Evolutionary conservation across 2,797 vertebrate genomes (phyloP).

Genomic region (Triplophysa yarkandensis): DNA sequence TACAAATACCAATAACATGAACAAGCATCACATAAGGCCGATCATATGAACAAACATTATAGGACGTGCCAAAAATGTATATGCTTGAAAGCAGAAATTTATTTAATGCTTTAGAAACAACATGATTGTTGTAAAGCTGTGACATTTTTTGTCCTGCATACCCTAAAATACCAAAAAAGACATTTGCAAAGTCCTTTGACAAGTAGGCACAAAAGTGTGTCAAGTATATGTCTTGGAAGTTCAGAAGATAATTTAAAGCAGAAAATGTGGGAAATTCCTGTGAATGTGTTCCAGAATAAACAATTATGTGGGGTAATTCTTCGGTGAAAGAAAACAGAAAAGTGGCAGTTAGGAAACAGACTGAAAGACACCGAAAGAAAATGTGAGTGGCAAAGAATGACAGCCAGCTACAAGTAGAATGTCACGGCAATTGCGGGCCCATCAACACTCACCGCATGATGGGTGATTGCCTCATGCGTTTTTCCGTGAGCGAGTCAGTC

Average conservation of each 20-base stretch:
- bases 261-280: not conserved
- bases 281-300: not conserved
- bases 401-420: slow-evolving; percentile 94
- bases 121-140: not conserved
- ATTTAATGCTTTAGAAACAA: not conserved
- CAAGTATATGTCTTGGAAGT: not conserved
- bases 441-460: slow-evolving; percentile 92
- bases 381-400: slow-evolving; percentile 88
- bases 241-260: slow-evolving; percentile 6
- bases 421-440: slow-evolving; percentile 99
- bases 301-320: slow-evolving; percentile 37
- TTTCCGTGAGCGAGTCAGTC: slow-evolving; percentile 90
- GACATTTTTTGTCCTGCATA: not conserved
- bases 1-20: too few relatives aligned
- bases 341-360: slow-evolving; percentile 46
- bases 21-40: not conserved
- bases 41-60: too few relatives aligned
- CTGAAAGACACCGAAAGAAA: slow-evolving; percentile 50
- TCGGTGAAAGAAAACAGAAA: slow-evolving; percentile 49
- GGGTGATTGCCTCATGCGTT: slow-evolving; percentile 99
- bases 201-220: slow-evolving; percentile 1
- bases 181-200: not conserved
- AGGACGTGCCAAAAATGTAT: not conserved
- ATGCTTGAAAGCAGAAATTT: not conserved
- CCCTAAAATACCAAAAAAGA: not conserved